Evolutionary conservation across 2,797 vertebrate genomes (phyloP), one percentile per base, ranked within the genome.

Genomic region (Sphenodon punctatus): DNA sequence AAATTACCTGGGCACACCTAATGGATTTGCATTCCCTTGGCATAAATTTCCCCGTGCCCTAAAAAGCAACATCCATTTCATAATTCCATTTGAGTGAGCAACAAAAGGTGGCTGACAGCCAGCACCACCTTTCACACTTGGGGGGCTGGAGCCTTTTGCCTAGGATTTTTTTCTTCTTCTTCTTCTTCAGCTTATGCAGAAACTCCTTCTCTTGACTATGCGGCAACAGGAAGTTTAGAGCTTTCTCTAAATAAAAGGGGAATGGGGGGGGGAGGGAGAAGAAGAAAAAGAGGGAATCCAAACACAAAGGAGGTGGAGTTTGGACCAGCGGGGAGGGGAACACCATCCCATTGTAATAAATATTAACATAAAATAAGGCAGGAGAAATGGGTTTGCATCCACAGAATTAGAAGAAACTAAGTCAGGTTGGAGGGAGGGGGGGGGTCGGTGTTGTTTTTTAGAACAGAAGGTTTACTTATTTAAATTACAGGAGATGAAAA

Each of bases 1-100:
- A 96, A 97, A 97, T 98, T 97, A 97, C 96, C 97, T 95, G 95
- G 96, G 97, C 96, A 97, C 97, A 98, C 97, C 97, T 98, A 97
- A 97, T 49, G 88, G 93, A 97, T 97, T 96, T 97, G 96, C 96
- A 98, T 98, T 97, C 97, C 97, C 97, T 96, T 97, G 88, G 96
- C 96, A 97, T 97, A 96, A 97, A 97, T 97, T 97, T 95, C 94
- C 96, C 97, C 96, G n/a, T 96, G 95, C 94, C 96, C 94, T 91
- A 94, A 95, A 95, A 97, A 98, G 97, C 97, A 93, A 91, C 89
- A 95, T 94, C 96, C 96, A 97, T 96, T 97, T 97, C 97, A 96
- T 95, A 94, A 96, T 96, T 97, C 96, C 97, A 97, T 97, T 95
- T 96, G 96, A 97, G 95, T 92, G 78, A 93, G 95, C 95, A 94